Percentiles rank a stretch among this genome's conserved stretches.
phyloP scores from a whole-genome alignment of 1,140 invertebrate species.

The Megalonaias nervosa region DNA sequence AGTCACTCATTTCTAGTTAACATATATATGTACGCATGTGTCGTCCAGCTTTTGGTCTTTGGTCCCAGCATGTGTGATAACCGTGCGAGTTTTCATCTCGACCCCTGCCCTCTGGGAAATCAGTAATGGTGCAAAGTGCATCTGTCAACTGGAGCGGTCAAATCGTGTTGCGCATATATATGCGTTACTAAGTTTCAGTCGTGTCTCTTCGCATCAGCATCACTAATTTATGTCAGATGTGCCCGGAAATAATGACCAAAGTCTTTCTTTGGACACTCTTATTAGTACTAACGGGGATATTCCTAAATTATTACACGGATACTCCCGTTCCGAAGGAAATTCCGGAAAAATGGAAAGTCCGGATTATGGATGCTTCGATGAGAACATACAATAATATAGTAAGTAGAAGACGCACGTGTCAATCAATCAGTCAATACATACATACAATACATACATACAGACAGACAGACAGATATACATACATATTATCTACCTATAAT shows the following conservation, averaged over 20 bases:
- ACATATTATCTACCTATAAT: not conserved
- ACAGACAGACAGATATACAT: not conserved
- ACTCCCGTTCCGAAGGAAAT: constrained; percentile 31
- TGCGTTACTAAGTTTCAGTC: no score
- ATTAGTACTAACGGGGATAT: constrained; percentile 21
- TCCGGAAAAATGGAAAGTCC: constrained; percentile 27
- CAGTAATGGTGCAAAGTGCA: no score
- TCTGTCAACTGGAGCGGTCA: no score
- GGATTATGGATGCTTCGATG: constrained; percentile 28
- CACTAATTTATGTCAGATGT: no score
- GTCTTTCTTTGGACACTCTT: constrained; percentile 24
- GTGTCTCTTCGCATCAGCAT: no score
- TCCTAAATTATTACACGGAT: constrained; percentile 26
- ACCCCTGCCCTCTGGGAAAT: no score
- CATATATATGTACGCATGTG: no score
- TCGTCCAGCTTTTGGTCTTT: no score
- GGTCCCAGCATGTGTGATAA: no score
- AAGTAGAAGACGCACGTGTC: not conserved
- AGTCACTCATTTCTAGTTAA: no score
- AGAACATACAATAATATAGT: constrained; percentile 30
- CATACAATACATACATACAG: not conserved
- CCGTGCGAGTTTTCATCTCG: no score
- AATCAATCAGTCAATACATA: constrained; percentile 2
- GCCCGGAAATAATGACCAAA: constrained; percentile 2
- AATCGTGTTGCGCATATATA: no score